Percentiles rank a stretch among this genome's conserved stretches.
Evolutionary conservation across 1,140 invertebrate species (phyloP).

Genomic region (Euwallacea similis): DNA sequence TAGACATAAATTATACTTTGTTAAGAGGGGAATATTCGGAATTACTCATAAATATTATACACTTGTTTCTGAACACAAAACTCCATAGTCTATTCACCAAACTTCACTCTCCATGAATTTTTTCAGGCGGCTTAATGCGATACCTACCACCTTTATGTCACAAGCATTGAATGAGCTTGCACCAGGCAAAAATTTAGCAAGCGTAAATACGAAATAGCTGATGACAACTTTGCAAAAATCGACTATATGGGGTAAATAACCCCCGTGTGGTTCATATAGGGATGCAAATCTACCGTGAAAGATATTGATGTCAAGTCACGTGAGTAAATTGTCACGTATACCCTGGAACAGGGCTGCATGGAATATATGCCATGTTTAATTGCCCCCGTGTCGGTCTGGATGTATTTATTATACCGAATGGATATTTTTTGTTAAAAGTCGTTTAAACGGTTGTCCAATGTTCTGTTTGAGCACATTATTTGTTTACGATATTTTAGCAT

Average conservation of each 20-base stretch:
- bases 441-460: not conserved
- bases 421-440: not conserved
- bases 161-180: not conserved
- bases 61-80: not conserved
- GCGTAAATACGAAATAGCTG: not conserved
- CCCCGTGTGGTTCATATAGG: conserved; percentile 17
- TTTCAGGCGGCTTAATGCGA: not conserved
- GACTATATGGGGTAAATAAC: conserved; percentile 16
- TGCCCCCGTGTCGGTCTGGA: conserved; percentile 1
- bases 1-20: conserved; percentile 20
- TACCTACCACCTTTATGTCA: not conserved
- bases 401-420: not conserved
- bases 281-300: conserved; percentile 29
- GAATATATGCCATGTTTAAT: conserved; percentile 27
- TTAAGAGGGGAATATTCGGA: conserved; percentile 9
- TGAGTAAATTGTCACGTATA: conserved; percentile 31
- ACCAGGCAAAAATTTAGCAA: too few relatives aligned
- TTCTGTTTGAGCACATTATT: not conserved
- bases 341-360: conserved; percentile 22
- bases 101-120: not conserved
- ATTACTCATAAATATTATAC: conserved; percentile 15
- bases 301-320: conserved; percentile 32
- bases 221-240: conserved; percentile 4
- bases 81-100: not conserved
- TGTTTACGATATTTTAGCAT: not conserved